Evolutionary conservation across 2,797 vertebrate genomes (phyloP).

Genomic region (Carduelis carduelis): DNA sequence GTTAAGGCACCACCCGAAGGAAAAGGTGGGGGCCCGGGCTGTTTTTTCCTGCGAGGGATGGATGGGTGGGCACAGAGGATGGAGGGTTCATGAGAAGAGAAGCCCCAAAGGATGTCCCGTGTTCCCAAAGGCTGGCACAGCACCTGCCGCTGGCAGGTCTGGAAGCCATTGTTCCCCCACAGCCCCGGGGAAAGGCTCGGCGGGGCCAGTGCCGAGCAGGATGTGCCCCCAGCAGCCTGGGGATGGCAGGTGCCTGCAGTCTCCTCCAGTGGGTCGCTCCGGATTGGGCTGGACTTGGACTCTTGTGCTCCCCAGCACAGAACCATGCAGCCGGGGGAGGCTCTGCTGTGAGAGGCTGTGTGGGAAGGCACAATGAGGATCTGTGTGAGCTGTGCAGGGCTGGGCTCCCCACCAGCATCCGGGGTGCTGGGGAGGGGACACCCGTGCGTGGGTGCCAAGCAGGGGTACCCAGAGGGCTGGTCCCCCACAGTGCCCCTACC

Average conservation of each 20-base stretch:
- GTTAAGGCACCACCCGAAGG: not conserved
- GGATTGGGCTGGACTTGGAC: rapidly evolving
- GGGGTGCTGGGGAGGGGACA: not conserved
- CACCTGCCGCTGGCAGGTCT: not conserved
- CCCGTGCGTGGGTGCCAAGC: rapidly evolving
- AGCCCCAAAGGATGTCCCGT: not conserved
- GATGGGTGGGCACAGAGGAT: not conserved
- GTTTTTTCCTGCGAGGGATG: not conserved
- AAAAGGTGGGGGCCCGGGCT: not conserved
- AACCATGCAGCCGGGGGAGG: not conserved
- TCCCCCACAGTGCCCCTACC: not conserved
- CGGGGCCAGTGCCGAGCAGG: not conserved
- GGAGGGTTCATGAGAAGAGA: not conserved
- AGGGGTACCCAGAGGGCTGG: not conserved
- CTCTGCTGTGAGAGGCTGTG: not conserved
- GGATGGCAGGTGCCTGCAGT: not conserved
- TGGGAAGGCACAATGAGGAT: not conserved
- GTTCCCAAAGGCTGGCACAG: not conserved
- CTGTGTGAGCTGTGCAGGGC: not conserved
- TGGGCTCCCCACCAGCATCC: not conserved
- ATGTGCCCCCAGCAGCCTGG: not conserved
- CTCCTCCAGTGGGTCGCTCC: not conserved
- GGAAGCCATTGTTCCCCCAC: not conserved
- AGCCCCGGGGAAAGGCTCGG: not conserved
- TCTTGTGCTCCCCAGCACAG: not conserved